These are phyloP conservation scores for Notodonta ziczac DNA, from an alignment of 2,888 invertebrate species.

Conservation along the genomic window DNA sequence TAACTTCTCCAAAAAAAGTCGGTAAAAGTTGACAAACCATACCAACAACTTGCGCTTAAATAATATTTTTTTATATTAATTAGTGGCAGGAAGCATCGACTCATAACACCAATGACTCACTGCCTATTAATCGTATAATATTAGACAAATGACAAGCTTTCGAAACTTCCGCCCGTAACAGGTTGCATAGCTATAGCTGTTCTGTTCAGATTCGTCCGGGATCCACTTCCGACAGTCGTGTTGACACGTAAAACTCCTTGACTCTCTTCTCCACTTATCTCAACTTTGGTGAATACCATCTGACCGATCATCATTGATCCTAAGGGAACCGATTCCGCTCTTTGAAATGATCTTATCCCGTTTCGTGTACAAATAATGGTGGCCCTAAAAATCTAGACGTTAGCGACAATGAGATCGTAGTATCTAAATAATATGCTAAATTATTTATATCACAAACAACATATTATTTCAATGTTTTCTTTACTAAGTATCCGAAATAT, in stretches of 20 bases:
- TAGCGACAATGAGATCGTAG: background rate
- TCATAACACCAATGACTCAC: constrained; percentile 26
- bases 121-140: constrained; percentile 20
- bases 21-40: background rate
- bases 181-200: constrained; percentile 17
- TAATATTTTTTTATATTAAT: constrained; percentile 19
- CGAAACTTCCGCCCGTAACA: constrained; percentile 27
- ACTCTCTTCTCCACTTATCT: too few relatives aligned
- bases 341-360: too few relatives aligned
- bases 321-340: too few relatives aligned
- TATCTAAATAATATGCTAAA: background rate
- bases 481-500: too few relatives aligned
- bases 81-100: constrained; percentile 29
- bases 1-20: too few relatives aligned
- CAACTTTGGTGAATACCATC: too few relatives aligned
- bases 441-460: too few relatives aligned
- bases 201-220: background rate
- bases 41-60: background rate
- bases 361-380: too few relatives aligned
- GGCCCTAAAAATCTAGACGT: background rate
- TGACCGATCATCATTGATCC: too few relatives aligned
- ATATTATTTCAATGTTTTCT: too few relatives aligned
- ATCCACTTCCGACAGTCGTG: background rate
- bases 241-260: background rate
- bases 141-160: constrained; percentile 29